Conservation (phyloP, 2,113 vertebrate genomes). For the Taurulus bubalis region DNA sequence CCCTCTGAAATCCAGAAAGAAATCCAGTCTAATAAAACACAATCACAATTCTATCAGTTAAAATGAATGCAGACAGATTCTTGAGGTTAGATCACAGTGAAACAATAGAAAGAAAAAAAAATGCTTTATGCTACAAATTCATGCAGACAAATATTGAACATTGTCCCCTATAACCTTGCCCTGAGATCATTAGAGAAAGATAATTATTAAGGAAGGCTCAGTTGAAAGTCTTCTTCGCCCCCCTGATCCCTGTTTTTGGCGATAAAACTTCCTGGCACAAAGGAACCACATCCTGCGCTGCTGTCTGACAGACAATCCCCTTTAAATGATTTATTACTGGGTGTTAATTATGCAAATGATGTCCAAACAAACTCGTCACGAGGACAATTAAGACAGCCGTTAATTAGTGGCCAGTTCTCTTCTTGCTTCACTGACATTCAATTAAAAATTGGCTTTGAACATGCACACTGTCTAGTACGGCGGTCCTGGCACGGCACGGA, state of each 20-base stretch:
- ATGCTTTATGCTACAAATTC: constrained; percentile 7
- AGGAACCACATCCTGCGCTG: constrained; percentile 85
- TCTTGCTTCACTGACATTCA: constrained; percentile 99
- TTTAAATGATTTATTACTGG: constrained; percentile 99
- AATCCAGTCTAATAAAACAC: constrained; percentile 26
- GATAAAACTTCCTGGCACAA: constrained; percentile 80
- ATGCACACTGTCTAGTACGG: constrained; percentile 72
- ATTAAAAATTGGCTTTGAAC: constrained; percentile 90
- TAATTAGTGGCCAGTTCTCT: constrained; percentile 94
- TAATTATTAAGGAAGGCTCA: constrained; percentile 44
- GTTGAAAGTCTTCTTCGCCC: constrained; percentile 56
- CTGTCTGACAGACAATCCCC: constrained; percentile 98
- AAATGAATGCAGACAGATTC: not conserved
- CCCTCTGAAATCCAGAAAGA: constrained; percentile 90
- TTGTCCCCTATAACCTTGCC: constrained; percentile 20
- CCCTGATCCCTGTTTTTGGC: constrained; percentile 66
- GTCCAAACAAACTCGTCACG: constrained; percentile 99
- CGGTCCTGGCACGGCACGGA: constrained; percentile 61
- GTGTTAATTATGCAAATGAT: constrained; percentile 99
- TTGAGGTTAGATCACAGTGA: not conserved
- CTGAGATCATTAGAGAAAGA: constrained; percentile 59
- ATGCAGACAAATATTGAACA: constrained; percentile 41
- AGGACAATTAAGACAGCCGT: constrained; percentile 99
- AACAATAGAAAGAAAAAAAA: not conserved
- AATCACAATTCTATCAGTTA: constrained; percentile 1